Base-by-base conservation (phyloP, 1,140 invertebrate species). In the Littorina saxatilis region DNA sequence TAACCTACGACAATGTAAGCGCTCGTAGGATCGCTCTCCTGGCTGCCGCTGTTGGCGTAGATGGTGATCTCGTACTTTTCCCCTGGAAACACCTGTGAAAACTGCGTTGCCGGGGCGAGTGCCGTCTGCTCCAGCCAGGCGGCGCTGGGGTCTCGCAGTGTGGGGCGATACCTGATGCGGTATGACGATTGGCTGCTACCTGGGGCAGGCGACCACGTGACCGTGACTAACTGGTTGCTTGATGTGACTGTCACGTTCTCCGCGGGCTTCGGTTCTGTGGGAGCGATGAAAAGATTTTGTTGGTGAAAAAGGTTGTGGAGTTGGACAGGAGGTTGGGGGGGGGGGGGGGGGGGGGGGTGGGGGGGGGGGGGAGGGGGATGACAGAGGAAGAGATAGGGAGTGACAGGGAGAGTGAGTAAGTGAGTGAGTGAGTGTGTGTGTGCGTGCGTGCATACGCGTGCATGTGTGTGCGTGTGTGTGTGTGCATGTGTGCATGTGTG, bases 51-150 rank as follows among this genome's bases (percentile, higher is more conserved):
- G 40, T 83, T 75, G 29, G 86, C 84, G 55, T 81, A 76, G 17
- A 88, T 82, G 29, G 80, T 75, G 37, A 88, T 52, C 47, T 88
- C 77, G 66, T 88, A 88, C 76, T 52, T 70, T 61, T 87, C 83
- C 13, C 87, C 87, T 13, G 87, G 85, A 63, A 86, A 87, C 50
- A 84, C 77, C 11, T 76, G 82, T 0, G 66, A 70, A 15, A 87
- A 39, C n/a, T 40, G 27, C 1, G 72, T 61, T 4, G 63, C 29
- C 5, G 27, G 37, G 2, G 76, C n/a, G 5, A 27, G 66, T 9
- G 81, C 76, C 5, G 74, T 72, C 13, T 70, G 78, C 55, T 85
- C 75, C 61, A 82, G 66, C 80, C 82, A 86, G 3, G 17, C 32
- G 32, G 77, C 37, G 23, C 43, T 35, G 0, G 47, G 61, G n/a